Conservation (phyloP, 2,113 vertebrate genomes). For the Ceuthmochares aereus region DNA sequence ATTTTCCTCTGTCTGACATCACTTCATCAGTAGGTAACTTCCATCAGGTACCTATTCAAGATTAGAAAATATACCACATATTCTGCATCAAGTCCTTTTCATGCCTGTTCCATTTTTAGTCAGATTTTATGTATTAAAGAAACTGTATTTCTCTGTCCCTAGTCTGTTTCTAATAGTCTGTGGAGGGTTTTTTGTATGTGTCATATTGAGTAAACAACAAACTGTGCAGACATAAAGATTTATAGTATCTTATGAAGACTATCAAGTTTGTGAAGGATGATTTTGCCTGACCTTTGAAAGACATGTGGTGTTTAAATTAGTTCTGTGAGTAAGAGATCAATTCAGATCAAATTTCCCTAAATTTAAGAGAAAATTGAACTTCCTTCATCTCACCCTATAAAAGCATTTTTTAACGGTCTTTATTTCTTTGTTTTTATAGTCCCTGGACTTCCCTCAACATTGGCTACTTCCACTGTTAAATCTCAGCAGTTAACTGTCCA, state of each 20-base stretch:
- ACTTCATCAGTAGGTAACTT: conserved; percentile 23
- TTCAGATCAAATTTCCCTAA: conserved; percentile 28
- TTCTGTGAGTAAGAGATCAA: conserved; percentile 14
- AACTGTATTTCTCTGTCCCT: neutral
- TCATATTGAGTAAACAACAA: conserved; percentile 2
- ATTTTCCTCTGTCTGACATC: conserved; percentile 41
- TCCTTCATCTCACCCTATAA: conserved; percentile 37
- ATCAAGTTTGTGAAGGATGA: neutral
- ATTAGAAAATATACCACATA: conserved; percentile 14
- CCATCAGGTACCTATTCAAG: conserved; percentile 14
- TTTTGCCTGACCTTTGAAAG: conserved; percentile 27
- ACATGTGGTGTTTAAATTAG: conserved; percentile 6
- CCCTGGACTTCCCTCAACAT: neutral
- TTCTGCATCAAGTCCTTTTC: conserved; percentile 36
- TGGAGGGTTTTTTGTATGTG: neutral
- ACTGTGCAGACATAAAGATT: neutral
- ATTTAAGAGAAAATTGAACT: conserved; percentile 44
- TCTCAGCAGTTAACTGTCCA: conserved; percentile 18
- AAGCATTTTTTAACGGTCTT: neutral
- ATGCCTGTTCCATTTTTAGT: neutral
- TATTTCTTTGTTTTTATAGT: conserved; percentile 25
- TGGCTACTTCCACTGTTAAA: conserved; percentile 6
- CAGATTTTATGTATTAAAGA: neutral
- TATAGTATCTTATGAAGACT: neutral
- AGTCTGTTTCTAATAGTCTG: conserved; percentile 14